Conservation (phyloP, 2,113 vertebrate species). For the Isichthys henryi region DNA sequence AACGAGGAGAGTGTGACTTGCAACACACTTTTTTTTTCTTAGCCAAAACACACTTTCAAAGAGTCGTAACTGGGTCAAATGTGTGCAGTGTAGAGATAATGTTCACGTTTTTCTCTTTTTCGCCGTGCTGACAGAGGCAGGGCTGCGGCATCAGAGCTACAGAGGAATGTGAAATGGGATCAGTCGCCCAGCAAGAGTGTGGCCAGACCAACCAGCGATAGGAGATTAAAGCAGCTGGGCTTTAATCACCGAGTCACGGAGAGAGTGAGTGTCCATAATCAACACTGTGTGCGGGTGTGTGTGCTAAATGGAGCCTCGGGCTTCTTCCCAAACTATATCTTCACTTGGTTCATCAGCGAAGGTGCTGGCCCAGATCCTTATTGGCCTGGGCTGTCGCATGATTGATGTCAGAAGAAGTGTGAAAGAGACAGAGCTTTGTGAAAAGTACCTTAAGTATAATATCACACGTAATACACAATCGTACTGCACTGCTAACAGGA, state of each 20-base stretch:
- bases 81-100: constrained; percentile 35
- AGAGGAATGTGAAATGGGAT: constrained; percentile 29
- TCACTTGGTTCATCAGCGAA: background rate
- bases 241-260: constrained; percentile 5
- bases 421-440: background rate
- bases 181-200: constrained; percentile 17
- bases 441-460: background rate
- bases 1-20: constrained; percentile 21
- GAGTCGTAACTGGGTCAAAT: constrained; percentile 36
- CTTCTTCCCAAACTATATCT: background rate
- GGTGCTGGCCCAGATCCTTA: background rate
- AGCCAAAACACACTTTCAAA: constrained; percentile 20
- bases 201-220: constrained; percentile 10
- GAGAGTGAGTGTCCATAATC: background rate
- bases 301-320: background rate
- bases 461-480: background rate
- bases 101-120: constrained; percentile 15
- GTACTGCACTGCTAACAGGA: background rate
- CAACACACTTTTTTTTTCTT: background rate
- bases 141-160: background rate
- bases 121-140: constrained; percentile 22
- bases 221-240: background rate
- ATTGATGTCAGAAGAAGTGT: background rate
- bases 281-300: background rate
- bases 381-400: background rate